Conservation (phyloP, 2,888 invertebrate species). For the Hirudinaria manillensis region DNA sequence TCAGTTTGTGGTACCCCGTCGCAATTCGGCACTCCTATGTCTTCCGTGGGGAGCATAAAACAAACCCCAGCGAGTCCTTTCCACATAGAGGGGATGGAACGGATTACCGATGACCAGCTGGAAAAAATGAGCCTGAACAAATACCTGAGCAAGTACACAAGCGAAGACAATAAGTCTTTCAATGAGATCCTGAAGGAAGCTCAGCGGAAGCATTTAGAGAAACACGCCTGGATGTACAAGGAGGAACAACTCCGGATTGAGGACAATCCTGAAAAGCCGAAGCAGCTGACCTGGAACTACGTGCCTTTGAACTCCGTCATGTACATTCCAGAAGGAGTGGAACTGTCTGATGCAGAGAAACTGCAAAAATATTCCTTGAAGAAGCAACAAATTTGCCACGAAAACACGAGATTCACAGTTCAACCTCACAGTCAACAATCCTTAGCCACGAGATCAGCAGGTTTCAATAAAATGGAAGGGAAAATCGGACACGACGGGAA, state of each 20-base stretch:
- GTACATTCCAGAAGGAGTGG: conserved; percentile 83
- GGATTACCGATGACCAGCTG: not conserved
- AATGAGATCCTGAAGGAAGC: conserved; percentile 74
- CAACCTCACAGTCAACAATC: conserved; percentile 70
- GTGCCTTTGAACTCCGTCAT: conserved; percentile 83
- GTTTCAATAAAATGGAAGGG: conserved; percentile 59
- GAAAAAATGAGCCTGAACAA: conserved; percentile 61
- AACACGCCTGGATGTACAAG: conserved; percentile 68
- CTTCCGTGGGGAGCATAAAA: too few relatives aligned
- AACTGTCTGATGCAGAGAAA: conserved; percentile 67
- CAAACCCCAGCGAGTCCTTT: too few relatives aligned
- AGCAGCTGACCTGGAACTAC: conserved; percentile 83
- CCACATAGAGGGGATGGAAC: too few relatives aligned
- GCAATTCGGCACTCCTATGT: not conserved
- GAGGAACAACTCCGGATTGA: conserved; percentile 34
- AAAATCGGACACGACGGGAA: conserved; percentile 88
- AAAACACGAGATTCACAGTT: conserved; percentile 72
- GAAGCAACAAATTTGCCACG: conserved; percentile 70
- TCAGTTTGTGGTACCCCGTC: conserved; percentile 42
- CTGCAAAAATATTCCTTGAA: conserved; percentile 60
- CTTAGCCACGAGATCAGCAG: conserved; percentile 57
- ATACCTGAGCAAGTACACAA: conserved; percentile 78
- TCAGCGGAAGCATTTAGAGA: conserved; percentile 67
- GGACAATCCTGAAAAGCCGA: conserved; percentile 58
- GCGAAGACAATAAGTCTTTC: conserved; percentile 95